A percentile compares a stretch with the other conserved stretches of the same genome.
These are phyloP conservation scores for Glareola pratincola DNA, from an alignment of 2,113 vertebrate species.

Conservation along the genomic window DNA sequence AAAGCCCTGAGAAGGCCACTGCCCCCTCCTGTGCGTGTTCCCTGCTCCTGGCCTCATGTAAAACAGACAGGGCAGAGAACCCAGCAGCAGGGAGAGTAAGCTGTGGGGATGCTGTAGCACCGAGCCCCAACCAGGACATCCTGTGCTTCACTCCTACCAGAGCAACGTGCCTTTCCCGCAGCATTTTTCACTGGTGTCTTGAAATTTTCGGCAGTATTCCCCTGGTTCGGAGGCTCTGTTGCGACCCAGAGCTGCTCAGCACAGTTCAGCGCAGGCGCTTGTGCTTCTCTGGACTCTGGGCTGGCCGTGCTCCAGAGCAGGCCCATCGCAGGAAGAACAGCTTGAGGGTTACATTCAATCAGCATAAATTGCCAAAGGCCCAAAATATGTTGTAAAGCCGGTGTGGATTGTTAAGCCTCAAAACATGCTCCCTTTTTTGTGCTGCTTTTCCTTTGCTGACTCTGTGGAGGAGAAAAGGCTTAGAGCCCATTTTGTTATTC, in stretches of 20 bases:
- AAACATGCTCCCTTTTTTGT: not conserved
- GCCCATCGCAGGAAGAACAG: not conserved
- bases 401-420: not conserved
- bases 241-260: not conserved
- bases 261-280: not conserved
- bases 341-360: constrained; percentile 28
- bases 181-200: not conserved
- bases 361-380: constrained; percentile 11
- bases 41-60: not conserved
- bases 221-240: not conserved
- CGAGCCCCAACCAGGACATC: not conserved
- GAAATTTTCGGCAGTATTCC: not conserved
- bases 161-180: not conserved
- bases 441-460: not conserved
- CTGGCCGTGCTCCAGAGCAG: not conserved
- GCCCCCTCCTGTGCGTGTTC: too few relatives aligned
- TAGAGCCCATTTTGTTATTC: not conserved
- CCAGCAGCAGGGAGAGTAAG: not conserved
- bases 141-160: not conserved
- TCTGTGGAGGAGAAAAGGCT: not conserved
- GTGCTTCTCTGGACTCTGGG: not conserved
- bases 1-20: not conserved
- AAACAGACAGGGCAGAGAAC: not conserved
- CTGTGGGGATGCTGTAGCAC: not conserved
- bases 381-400: not conserved